These are phyloP conservation scores for Podarcis cretensis DNA, from an alignment of 2,113 vertebrate genomes.

Conservation along the genomic window DNA sequence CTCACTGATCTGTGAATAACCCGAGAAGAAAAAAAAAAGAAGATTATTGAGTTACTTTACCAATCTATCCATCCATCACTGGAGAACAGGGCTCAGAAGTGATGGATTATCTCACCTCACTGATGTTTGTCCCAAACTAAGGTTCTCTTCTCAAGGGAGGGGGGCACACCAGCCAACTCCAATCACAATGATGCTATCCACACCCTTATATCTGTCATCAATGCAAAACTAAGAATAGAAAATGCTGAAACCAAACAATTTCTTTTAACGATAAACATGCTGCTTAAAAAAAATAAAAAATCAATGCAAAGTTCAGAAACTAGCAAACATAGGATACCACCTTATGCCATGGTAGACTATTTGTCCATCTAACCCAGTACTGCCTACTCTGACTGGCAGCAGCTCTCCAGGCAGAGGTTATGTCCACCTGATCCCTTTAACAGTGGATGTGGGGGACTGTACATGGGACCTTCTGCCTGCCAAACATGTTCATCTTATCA, in stretches of 20 bases:
- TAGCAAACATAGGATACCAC: not conserved
- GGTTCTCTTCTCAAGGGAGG: slow-evolving; percentile 65
- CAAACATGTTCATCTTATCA: too few species aligned
- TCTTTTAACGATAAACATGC: slow-evolving; percentile 25
- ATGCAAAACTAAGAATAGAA: slow-evolving; percentile 20
- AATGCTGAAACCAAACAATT: not conserved
- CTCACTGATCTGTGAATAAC: slow-evolving; percentile 90
- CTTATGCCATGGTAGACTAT: not conserved
- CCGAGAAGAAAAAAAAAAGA: slow-evolving; percentile 74
- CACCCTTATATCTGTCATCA: slow-evolving; percentile 24
- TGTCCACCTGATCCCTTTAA: too few species aligned
- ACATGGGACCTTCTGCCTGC: too few species aligned
- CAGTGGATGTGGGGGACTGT: too few species aligned
- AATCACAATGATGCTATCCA: slow-evolving; percentile 54
- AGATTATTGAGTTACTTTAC: slow-evolving; percentile 87
- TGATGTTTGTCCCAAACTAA: slow-evolving; percentile 71
- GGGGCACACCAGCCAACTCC: slow-evolving; percentile 53
- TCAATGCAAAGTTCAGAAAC: slow-evolving; percentile 9
- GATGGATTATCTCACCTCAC: slow-evolving; percentile 80
- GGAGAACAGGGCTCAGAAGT: slow-evolving; percentile 78
- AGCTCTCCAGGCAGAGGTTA: not conserved
- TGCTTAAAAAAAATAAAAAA: slow-evolving; percentile 25
- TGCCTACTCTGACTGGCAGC: not conserved
- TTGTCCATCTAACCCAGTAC: not conserved
- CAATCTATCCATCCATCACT: slow-evolving; percentile 87